Conservation (phyloP, 2,797 vertebrate genomes). For the Echiichthys vipera region DNA sequence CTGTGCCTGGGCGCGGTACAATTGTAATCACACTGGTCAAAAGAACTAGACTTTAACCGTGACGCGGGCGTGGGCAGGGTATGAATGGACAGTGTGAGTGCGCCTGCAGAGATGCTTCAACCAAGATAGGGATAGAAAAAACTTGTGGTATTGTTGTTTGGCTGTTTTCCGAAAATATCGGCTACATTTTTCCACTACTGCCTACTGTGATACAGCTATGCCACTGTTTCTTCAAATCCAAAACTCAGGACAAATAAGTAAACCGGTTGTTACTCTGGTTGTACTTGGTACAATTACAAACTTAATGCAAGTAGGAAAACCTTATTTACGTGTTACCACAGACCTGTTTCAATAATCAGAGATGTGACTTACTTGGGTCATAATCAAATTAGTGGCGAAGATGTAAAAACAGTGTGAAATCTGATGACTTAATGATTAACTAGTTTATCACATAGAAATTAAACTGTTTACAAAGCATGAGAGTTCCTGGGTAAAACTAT, state of each 20-base stretch:
- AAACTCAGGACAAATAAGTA: background rate
- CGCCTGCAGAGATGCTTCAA: no score
- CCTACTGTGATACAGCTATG: background rate
- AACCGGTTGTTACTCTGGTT: background rate
- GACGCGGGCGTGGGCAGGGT: no score
- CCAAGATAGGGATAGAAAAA: background rate
- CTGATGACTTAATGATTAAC: constrained; percentile 7
- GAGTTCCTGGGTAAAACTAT: background rate
- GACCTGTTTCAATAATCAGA: background rate
- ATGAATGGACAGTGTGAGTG: no score
- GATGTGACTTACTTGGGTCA: background rate
- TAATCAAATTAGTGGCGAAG: background rate
- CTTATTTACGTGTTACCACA: constrained; percentile 12
- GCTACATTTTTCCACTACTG: background rate
- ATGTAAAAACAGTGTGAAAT: constrained; percentile 5
- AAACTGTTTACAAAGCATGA: constrained; percentile 10
- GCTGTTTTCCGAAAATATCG: background rate
- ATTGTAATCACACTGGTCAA: no score
- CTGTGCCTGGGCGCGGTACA: no score
- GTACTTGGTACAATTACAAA: background rate
- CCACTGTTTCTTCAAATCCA: background rate
- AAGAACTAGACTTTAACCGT: no score
- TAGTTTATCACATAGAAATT: background rate
- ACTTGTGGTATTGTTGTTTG: background rate
- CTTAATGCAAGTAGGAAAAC: background rate